Evolutionary conservation across 2,113 vertebrate species (phyloP).

Genomic region (Asarcornis scutulata): DNA sequence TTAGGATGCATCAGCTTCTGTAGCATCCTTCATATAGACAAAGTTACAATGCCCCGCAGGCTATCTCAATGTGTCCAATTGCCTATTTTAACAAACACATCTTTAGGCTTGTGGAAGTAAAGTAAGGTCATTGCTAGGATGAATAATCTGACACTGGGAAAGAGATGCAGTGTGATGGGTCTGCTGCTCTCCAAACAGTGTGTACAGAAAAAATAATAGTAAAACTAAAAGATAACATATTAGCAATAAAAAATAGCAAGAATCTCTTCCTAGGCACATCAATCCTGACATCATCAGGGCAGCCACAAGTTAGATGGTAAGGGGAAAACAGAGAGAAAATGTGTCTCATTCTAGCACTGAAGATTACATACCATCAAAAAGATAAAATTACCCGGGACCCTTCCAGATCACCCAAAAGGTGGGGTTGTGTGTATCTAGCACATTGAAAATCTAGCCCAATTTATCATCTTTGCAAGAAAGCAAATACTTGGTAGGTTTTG

Average conservation of each 20-base stretch:
- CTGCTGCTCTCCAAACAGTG: constrained; percentile 24
- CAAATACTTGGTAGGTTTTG: constrained; percentile 48
- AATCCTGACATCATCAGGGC: constrained; percentile 46
- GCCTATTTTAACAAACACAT: constrained; percentile 51
- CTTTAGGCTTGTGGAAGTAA: constrained; percentile 36
- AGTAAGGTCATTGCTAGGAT: constrained; percentile 51
- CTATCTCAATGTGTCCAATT: constrained; percentile 25
- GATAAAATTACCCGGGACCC: constrained; percentile 58
- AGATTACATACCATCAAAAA: constrained; percentile 67
- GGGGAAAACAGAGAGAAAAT: constrained; percentile 54
- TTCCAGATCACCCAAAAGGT: constrained; percentile 24
- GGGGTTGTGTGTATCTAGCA: constrained; percentile 46
- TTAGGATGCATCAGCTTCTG: neutral
- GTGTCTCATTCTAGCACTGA: constrained; percentile 54
- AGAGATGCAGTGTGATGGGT: constrained; percentile 41
- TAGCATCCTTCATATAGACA: constrained; percentile 18
- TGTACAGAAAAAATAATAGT: constrained; percentile 56
- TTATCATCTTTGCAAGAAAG: constrained; percentile 39
- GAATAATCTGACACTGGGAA: constrained; percentile 52
- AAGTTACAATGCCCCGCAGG: neutral
- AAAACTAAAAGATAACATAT: constrained; percentile 60
- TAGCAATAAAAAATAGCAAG: constrained; percentile 64
- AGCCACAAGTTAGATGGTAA: constrained; percentile 26
- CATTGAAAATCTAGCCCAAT: constrained; percentile 43
- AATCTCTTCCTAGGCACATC: constrained; percentile 50